Evolutionary conservation across 2,888 invertebrate species (phyloP).

Genomic region (Matsumyia berberina): DNA sequence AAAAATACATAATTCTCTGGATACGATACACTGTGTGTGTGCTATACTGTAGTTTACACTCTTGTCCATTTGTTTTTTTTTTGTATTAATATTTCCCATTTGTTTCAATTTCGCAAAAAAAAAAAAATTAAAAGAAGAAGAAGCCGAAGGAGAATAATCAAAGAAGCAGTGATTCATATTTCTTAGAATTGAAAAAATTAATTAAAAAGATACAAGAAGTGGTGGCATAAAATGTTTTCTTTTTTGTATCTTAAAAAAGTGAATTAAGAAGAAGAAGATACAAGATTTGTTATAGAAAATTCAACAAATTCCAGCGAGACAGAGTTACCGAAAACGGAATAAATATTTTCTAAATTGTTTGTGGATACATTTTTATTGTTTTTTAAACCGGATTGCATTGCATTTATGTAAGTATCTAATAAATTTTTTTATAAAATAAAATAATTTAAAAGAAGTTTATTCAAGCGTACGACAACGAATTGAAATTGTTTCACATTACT

Average conservation of each 20-base stretch:
- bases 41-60: slow-evolving; percentile 11
- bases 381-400: slow-evolving; percentile 55
- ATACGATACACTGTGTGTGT: slow-evolving; percentile 55
- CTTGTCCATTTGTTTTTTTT: slow-evolving; percentile 3
- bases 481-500: background rate
- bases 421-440: background rate
- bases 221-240: background rate
- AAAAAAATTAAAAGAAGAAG: slow-evolving; percentile 5
- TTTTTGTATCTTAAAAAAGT: slow-evolving; percentile 5
- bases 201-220: slow-evolving; percentile 59
- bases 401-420: slow-evolving; percentile 58
- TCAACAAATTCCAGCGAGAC: slow-evolving; percentile 35
- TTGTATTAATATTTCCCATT: slow-evolving; percentile 14
- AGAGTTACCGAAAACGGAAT: slow-evolving; percentile 13
- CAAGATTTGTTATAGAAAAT: background rate
- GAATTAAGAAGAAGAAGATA: slow-evolving; percentile 4
- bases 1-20: slow-evolving; percentile 36
- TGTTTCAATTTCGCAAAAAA: slow-evolving; percentile 34
- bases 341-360: slow-evolving; percentile 44
- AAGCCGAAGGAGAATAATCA: slow-evolving; percentile 27
- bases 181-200: slow-evolving; percentile 63
- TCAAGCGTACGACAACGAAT: slow-evolving; percentile 12
- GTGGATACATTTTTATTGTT: slow-evolving; percentile 65
- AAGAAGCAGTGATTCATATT: slow-evolving; percentile 58
- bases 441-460: slow-evolving; percentile 43